phyloP scores from a whole-genome alignment of 1,140 invertebrate species.

The Agrypnia vestita region DNA sequence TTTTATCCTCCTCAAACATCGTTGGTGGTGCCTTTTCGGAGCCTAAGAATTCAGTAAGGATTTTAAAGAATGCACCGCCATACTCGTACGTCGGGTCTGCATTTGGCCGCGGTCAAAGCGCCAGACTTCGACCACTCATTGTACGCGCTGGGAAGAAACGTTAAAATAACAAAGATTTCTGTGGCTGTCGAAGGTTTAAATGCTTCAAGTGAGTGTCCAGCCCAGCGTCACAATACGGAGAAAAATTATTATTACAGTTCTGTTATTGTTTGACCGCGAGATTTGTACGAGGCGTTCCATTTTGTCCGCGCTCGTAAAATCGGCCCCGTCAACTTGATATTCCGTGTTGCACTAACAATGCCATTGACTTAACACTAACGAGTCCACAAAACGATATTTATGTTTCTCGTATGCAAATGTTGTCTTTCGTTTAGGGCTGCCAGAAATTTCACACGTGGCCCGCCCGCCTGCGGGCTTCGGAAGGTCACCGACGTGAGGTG shows the following conservation, averaged over 20 bases:
- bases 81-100: background rate
- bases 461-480: no score
- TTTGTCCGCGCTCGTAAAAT: constrained; percentile 23
- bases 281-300: constrained; percentile 5
- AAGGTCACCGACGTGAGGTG: no score
- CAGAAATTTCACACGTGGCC: constrained; percentile 8
- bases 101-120: background rate
- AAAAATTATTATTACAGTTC: no score
- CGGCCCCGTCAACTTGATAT: constrained; percentile 5
- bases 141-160: no score
- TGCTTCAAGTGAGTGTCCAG: no score
- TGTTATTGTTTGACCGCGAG: constrained; percentile 14
- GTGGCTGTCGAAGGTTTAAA: no score
- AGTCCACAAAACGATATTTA: constrained; percentile 27
- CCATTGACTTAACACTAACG: constrained; percentile 27
- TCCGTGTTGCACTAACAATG: constrained; percentile 8
- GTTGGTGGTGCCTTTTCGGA: no score
- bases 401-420: constrained; percentile 30
- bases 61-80: background rate
- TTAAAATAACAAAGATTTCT: no score
- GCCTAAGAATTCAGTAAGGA: no score
- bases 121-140: no score
- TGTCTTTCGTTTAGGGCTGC: constrained; percentile 15
- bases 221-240: no score
- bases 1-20: no score